Conservation (phyloP, 1,140 invertebrate genomes). For the Alviniconcha marisindica region DNA sequence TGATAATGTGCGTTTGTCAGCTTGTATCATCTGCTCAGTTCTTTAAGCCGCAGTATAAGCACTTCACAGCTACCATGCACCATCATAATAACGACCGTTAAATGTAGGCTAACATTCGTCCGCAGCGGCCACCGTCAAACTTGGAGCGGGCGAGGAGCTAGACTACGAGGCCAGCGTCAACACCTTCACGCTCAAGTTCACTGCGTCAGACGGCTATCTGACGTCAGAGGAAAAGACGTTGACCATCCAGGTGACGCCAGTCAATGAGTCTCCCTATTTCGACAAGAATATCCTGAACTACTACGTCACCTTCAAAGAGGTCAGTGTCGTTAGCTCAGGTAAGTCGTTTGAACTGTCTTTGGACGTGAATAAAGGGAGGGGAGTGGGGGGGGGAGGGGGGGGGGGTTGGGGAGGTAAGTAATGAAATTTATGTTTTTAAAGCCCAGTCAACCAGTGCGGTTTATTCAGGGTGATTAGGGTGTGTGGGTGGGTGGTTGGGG, state of each 20-base stretch:
- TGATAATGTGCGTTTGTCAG: no score
- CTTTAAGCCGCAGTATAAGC: no score
- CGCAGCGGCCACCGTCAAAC: constrained; percentile 5
- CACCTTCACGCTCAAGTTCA: background rate
- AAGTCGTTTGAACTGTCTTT: no score
- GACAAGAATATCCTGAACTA: background rate
- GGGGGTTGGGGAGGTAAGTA: background rate
- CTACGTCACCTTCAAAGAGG: constrained; percentile 10
- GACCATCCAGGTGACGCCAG: constrained; percentile 18
- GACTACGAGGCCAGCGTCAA: constrained; percentile 16
- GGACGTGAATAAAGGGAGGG: background rate
- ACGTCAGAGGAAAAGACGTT: background rate
- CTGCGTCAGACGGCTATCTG: constrained; percentile 21
- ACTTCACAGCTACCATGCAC: no score
- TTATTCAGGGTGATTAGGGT: no score
- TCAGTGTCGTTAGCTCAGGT: no score
- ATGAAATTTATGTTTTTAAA: no score
- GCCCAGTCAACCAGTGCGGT: no score
- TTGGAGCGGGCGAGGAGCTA: background rate
- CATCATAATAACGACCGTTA: no score
- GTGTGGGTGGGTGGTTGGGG: no score
- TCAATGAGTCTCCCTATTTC: constrained; percentile 33
- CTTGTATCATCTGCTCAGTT: no score
- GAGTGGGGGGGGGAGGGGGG: background rate
- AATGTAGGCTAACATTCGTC: no score